These are phyloP conservation scores for Himalopsyche japonica DNA, from an alignment of 2,888 invertebrate genomes.

Conservation along the genomic window DNA sequence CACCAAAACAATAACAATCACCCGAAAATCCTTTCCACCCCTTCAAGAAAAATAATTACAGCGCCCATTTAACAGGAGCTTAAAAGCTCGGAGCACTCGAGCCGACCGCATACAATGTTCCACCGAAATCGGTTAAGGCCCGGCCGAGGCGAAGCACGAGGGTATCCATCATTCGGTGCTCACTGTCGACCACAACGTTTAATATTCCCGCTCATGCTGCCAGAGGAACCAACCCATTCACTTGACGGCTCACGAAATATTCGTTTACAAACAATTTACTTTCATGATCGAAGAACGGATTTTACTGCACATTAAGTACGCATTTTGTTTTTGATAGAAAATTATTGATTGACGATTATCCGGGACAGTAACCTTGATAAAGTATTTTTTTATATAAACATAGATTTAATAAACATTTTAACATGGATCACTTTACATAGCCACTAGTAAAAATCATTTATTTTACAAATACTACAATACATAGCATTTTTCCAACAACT, in stretches of 20 bases:
- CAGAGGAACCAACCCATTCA: background rate
- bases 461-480: too few relatives aligned
- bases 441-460: too few relatives aligned
- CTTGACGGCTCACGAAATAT: conserved; percentile 2
- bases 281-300: background rate
- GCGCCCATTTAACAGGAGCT: background rate
- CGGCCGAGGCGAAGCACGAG: conserved; percentile 2
- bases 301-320: too few relatives aligned
- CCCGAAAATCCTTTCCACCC: conserved; percentile 1
- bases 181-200: conserved; percentile 33
- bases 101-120: conserved; percentile 32
- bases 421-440: too few relatives aligned
- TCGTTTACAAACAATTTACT: background rate
- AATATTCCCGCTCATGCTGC: conserved; percentile 27
- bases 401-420: too few relatives aligned
- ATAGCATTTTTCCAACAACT: too few relatives aligned
- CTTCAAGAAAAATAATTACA: conserved; percentile 1
- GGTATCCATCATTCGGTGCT: conserved; percentile 35
- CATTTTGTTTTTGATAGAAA: too few relatives aligned
- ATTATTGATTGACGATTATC: too few relatives aligned
- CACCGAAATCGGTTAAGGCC: conserved; percentile 11
- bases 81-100: background rate
- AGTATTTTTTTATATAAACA: too few relatives aligned
- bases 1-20: conserved; percentile 1
- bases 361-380: too few relatives aligned